Evolutionary conservation across 2,797 vertebrate species (phyloP).

Genomic region (Cyclura pinguis): DNA sequence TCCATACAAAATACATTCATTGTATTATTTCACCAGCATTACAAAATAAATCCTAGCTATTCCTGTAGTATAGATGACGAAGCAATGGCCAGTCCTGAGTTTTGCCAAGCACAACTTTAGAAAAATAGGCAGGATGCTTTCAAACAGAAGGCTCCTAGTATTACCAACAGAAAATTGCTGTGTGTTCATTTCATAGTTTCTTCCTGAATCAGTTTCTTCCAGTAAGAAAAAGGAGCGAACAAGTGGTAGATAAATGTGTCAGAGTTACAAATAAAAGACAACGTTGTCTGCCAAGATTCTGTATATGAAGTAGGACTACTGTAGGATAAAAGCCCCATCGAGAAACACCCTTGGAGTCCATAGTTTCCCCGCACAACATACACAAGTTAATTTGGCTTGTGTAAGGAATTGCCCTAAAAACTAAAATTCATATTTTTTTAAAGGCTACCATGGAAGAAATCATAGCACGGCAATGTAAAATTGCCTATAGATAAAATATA

Average conservation of each 20-base stretch:
- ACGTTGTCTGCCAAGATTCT: not conserved
- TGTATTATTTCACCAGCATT: not conserved
- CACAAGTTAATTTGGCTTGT: not conserved
- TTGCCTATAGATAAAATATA: not conserved
- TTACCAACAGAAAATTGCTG: not conserved
- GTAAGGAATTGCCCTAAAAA: not conserved
- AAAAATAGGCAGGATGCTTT: not conserved
- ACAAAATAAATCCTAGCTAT: not conserved
- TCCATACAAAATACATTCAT: not conserved
- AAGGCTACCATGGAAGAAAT: not conserved
- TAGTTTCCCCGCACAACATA: too few relatives aligned
- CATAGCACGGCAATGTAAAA: not conserved
- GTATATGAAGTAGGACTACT: not conserved
- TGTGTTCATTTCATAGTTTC: not conserved
- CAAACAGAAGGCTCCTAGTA: not conserved
- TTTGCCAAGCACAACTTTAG: not conserved
- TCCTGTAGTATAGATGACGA: too few relatives aligned
- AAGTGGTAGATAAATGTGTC: not conserved
- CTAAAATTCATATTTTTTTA: not conserved
- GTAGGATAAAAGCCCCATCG: not conserved
- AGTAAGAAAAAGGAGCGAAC: not conserved
- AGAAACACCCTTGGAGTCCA: too few relatives aligned
- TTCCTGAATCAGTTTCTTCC: not conserved
- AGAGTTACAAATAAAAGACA: not conserved
- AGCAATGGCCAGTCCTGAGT: not conserved